These are phyloP conservation scores for Zeugodacus cucurbitae DNA, from an alignment of 1,140 invertebrate genomes.

Conservation along the genomic window DNA sequence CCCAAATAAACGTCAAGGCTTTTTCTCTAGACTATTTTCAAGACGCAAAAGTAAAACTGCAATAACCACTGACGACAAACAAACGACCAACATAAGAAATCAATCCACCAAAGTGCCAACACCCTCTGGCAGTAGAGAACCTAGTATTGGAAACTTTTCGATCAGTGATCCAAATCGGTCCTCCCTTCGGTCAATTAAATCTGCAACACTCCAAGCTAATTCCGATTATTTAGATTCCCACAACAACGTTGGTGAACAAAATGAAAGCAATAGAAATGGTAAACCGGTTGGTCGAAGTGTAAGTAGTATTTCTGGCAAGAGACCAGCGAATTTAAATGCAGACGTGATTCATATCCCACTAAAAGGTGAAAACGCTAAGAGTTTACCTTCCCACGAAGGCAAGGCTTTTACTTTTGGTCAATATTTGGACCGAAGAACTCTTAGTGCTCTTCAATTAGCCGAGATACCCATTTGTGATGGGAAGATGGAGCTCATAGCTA, in stretches of 20 bases:
- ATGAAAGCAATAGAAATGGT: slow-evolving; percentile 52
- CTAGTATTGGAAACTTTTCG: slow-evolving; percentile 55
- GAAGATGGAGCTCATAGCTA: slow-evolving; percentile 64
- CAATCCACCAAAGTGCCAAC: slow-evolving; percentile 48
- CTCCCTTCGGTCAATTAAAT: slow-evolving; percentile 52
- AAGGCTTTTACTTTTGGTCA: slow-evolving; percentile 59
- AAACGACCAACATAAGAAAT: slow-evolving; percentile 48
- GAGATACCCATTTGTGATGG: slow-evolving; percentile 64
- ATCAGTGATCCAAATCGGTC: slow-evolving; percentile 59
- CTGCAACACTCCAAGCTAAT: slow-evolving; percentile 48
- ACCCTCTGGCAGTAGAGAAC: slow-evolving; percentile 54
- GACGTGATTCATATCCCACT: slow-evolving; percentile 73
- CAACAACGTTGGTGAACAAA: slow-evolving; percentile 40
- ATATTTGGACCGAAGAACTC: slow-evolving; percentile 60
- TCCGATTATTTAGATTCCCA: slow-evolving; percentile 44
- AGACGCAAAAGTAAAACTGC: slow-evolving; percentile 64
- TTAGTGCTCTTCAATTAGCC: slow-evolving; percentile 63
- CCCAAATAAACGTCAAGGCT: slow-evolving; percentile 70
- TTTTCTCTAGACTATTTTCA: slow-evolving; percentile 76
- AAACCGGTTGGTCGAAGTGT: slow-evolving; percentile 70
- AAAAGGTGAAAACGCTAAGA: slow-evolving; percentile 66
- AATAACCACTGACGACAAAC: slow-evolving; percentile 46
- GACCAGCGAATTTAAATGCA: slow-evolving; percentile 64
- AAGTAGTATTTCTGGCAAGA: slow-evolving; percentile 70
- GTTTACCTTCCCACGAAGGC: slow-evolving; percentile 49